Evolutionary conservation across 2,888 invertebrate species (phyloP), one percentile per base, ranked within the genome.

Genomic region (Caenorhabditis virilis): DNA sequence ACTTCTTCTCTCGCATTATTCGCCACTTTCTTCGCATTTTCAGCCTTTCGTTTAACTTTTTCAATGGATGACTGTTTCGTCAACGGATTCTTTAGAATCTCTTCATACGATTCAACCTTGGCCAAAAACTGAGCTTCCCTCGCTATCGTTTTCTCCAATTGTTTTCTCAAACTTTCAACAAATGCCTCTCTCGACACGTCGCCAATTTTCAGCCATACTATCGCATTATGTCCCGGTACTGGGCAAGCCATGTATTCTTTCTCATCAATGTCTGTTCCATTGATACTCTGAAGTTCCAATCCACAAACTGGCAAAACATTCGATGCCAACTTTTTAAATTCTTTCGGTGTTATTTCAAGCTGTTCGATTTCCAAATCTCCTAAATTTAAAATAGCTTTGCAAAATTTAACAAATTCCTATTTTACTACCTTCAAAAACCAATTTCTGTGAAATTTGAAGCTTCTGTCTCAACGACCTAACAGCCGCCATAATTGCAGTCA

Each of bases 181-280:
- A 62, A 67, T 9, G 49, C 51, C 0, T 18, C 27, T 22, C 42
- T 49, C 11, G 53, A 58, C 2, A 56, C 54, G 6, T 47, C 45
- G 16, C 61, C 70, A 18, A 70, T 64, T 53, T 55, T 63, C 38
- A 70, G n/a, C 59, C 66, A 63, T 23, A 70, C 22, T 18, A 45
- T 58, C 15, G 66, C 66, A 43, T 67, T 39, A 18, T 67, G 67
- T 47, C 70, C 70, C 15, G 63, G 63, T 26, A 70, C 67, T 11
- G 66, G 58, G 27, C 50, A 50, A 3, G 60, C 66, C 35, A 61
- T 66, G 26, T 36, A 46, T 20, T 61, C 47, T 18, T 54, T 26
- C 18, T 50, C 47, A 11, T 48, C 46, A 22, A 50, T 27, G 15
- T n/a, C 16, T 36, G 36, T 15, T 15, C 22, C 5, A 7, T 15